Evolutionary conservation across 2,113 vertebrate genomes (phyloP).

Genomic region (Tragelaphus buxtoni): DNA sequence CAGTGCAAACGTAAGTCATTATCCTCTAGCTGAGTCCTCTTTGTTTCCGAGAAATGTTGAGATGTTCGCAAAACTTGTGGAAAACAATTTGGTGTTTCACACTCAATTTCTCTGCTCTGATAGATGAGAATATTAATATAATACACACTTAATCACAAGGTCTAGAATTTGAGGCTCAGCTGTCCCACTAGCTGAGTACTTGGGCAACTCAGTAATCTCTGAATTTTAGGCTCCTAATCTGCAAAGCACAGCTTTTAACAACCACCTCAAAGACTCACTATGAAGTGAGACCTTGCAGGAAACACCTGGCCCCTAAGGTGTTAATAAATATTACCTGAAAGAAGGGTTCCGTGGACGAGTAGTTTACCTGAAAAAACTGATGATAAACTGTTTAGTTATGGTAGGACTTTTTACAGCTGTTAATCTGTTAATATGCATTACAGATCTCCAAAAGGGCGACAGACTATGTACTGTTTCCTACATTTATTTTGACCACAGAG

Average conservation of each 20-base stretch:
- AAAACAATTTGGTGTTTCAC: neutral
- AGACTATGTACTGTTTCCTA: neutral
- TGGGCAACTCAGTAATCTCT: neutral
- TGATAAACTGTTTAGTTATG: neutral
- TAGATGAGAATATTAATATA: neutral
- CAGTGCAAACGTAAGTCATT: neutral
- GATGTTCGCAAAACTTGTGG: neutral
- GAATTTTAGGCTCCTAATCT: neutral
- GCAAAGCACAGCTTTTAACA: neutral
- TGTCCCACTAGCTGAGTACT: neutral
- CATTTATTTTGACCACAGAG: neutral
- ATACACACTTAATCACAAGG: neutral
- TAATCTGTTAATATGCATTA: slow-evolving; percentile 9
- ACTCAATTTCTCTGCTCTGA: neutral
- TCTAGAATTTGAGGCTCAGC: neutral
- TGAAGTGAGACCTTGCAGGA: neutral
- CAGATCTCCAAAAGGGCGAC: neutral
- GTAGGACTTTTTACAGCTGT: neutral
- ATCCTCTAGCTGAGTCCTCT: neutral
- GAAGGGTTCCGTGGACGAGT: neutral
- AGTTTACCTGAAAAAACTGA: neutral
- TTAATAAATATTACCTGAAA: neutral
- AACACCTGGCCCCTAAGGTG: neutral
- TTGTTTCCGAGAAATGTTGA: neutral
- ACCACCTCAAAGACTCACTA: neutral